A percentile compares a stretch with the other conserved stretches of the same genome.
These are phyloP conservation scores for Magallana angulata DNA, from an alignment of 1,140 invertebrate species.

Conservation along the genomic window DNA sequence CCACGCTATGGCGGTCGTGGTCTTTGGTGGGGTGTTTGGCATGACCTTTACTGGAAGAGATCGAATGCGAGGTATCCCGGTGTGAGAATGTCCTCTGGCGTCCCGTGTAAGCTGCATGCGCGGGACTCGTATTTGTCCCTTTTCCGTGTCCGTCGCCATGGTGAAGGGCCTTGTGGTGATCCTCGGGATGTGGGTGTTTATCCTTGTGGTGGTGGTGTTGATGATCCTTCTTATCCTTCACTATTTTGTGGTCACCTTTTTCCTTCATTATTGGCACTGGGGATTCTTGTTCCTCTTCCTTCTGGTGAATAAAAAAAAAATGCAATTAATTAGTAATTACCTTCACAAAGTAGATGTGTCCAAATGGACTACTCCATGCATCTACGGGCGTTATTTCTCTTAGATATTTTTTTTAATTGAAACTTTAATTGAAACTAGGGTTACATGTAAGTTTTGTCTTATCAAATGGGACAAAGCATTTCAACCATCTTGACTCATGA, in stretches of 20 bases:
- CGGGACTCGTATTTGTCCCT: slow-evolving; percentile 41
- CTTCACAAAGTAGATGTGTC: too few relatives aligned
- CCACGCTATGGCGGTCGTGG: slow-evolving; percentile 60
- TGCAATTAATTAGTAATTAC: too few relatives aligned
- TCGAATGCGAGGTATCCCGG: slow-evolving; percentile 55
- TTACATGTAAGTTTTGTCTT: too few relatives aligned
- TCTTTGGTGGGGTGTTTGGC: slow-evolving; percentile 48
- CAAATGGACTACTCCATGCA: too few relatives aligned
- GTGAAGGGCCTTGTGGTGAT: slow-evolving; percentile 21
- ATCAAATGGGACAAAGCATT: too few relatives aligned
- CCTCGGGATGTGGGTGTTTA: slow-evolving; percentile 18
- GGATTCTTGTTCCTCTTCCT: background rate
- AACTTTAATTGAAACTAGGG: too few relatives aligned
- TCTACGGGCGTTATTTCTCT: too few relatives aligned
- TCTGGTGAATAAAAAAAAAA: too few relatives aligned
- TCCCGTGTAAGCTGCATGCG: slow-evolving; percentile 50
- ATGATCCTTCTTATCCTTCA: slow-evolving; percentile 6
- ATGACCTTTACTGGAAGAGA: slow-evolving; percentile 51
- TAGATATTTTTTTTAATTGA: too few relatives aligned
- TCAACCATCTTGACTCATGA: too few relatives aligned
- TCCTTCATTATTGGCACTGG: slow-evolving; percentile 39
- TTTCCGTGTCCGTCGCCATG: slow-evolving; percentile 26
- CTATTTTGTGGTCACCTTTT: slow-evolving; percentile 1
- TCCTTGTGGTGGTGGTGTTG: slow-evolving; percentile 11
- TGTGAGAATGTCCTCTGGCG: slow-evolving; percentile 54